Evolutionary conservation across 2,888 invertebrate genomes (phyloP).

Genomic region (Phengaris alcon): DNA sequence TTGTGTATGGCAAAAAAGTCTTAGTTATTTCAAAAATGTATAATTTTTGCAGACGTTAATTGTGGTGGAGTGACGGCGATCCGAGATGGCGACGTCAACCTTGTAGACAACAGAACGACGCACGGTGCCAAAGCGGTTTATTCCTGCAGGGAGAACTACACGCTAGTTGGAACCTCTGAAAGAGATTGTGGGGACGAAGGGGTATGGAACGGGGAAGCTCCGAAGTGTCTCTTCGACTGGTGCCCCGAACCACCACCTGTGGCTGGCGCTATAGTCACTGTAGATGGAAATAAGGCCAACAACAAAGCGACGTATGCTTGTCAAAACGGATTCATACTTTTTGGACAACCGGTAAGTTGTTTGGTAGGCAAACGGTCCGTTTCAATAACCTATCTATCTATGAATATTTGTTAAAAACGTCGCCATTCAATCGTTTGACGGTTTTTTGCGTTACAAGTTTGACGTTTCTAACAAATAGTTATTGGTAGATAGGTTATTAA

Average conservation of each 20-base stretch:
- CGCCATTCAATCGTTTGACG: no score
- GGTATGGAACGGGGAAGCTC: slow-evolving; percentile 87
- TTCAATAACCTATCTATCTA: no score
- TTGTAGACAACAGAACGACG: slow-evolving; percentile 86
- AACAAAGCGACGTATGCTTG: slow-evolving; percentile 90
- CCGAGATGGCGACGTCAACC: slow-evolving; percentile 84
- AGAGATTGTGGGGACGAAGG: slow-evolving; percentile 87
- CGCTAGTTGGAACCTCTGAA: slow-evolving; percentile 85
- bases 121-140: slow-evolving; percentile 88
- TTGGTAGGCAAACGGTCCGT: no score
- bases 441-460: no score
- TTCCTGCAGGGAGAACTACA: slow-evolving; percentile 90
- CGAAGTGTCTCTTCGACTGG: slow-evolving; percentile 92
- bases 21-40: background rate
- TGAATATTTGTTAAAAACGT: no score
- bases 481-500: no score
- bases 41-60: slow-evolving; percentile 84
- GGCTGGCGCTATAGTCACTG: slow-evolving; percentile 85
- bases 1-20: no score
- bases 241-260: slow-evolving; percentile 91
- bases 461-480: no score
- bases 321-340: slow-evolving; percentile 89
- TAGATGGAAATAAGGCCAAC: slow-evolving; percentile 87
- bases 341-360: slow-evolving; percentile 85
- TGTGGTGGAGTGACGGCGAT: slow-evolving; percentile 85